phyloP scores from a whole-genome alignment of 2,888 invertebrate genomes.

The Melikaiella ostensackeni region DNA sequence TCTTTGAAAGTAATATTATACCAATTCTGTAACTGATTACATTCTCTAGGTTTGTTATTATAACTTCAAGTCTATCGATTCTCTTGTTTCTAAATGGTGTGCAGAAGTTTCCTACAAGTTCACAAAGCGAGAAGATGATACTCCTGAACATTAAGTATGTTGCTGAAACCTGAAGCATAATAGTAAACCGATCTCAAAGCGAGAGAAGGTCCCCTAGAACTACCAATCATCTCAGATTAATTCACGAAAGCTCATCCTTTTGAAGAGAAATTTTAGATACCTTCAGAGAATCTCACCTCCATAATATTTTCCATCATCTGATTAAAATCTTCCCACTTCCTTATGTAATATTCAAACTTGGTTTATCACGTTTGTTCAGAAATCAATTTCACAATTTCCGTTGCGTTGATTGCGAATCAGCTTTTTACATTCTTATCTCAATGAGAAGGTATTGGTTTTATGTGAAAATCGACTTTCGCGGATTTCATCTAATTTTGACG shows the following conservation, averaged over 20 bases:
- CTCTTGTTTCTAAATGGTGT: background rate
- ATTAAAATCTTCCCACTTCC: no score
- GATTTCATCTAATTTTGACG: no score
- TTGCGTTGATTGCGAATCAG: no score
- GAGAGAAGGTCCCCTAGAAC: background rate
- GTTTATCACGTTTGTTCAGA: no score
- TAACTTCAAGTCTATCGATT: background rate
- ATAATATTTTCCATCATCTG: background rate
- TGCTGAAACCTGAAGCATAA: conserved; percentile 10
- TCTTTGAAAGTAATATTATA: background rate
- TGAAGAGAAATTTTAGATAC: background rate
- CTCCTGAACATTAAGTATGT: conserved; percentile 1
- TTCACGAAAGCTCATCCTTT: background rate
- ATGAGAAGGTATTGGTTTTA: no score
- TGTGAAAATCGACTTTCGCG: no score
- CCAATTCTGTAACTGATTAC: background rate
- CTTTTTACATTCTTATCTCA: no score
- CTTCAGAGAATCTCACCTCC: background rate
- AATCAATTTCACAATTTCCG: no score
- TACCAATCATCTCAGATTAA: background rate
- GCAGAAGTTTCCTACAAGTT: conserved; percentile 11
- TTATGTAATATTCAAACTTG: no score
- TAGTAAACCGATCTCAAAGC: conserved; percentile 19
- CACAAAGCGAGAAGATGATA: background rate
- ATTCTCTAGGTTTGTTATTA: background rate